Percentiles rank a stretch among this genome's conserved stretches.
Evolutionary conservation across 2,797 vertebrate species (phyloP).

Genomic region (Sebastolobus alascanus): DNA sequence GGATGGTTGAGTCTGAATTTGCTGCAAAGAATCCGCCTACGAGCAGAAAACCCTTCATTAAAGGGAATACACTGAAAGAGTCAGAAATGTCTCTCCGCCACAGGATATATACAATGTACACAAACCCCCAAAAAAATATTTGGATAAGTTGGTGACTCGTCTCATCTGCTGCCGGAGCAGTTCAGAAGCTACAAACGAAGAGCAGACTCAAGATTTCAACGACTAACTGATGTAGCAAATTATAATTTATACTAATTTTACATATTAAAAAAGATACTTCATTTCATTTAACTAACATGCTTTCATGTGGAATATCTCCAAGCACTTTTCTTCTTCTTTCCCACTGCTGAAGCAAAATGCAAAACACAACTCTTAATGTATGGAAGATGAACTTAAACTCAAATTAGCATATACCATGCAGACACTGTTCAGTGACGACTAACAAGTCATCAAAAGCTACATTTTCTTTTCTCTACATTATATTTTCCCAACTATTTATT

Average conservation of each 20-base stretch:
- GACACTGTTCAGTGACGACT: not conserved
- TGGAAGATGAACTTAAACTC: not conserved
- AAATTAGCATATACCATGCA: not conserved
- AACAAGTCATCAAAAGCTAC: too few relatives aligned
- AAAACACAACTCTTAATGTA: slow-evolving; percentile 59
- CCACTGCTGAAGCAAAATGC: not conserved
- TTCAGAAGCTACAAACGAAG: slow-evolving; percentile 4
- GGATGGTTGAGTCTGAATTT: not conserved
- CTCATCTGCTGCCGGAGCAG: not conserved
- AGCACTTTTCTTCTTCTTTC: not conserved
- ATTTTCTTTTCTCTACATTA: too few relatives aligned
- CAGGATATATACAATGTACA: slow-evolving; percentile 4
- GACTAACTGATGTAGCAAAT: not conserved
- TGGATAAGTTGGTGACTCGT: not conserved
- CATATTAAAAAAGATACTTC: too few relatives aligned
- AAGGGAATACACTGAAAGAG: slow-evolving; percentile 7
- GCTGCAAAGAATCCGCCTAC: not conserved
- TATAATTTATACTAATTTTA: not conserved
- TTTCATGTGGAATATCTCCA: not conserved
- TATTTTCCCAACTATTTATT: too few relatives aligned
- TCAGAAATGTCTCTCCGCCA: not conserved
- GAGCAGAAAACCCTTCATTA: slow-evolving; percentile 19
- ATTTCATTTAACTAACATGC: too few relatives aligned
- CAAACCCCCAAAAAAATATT: not conserved
- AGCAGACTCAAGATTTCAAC: not conserved